phyloP scores from a whole-genome alignment of 2,113 vertebrate species.

The Chauna torquata region DNA sequence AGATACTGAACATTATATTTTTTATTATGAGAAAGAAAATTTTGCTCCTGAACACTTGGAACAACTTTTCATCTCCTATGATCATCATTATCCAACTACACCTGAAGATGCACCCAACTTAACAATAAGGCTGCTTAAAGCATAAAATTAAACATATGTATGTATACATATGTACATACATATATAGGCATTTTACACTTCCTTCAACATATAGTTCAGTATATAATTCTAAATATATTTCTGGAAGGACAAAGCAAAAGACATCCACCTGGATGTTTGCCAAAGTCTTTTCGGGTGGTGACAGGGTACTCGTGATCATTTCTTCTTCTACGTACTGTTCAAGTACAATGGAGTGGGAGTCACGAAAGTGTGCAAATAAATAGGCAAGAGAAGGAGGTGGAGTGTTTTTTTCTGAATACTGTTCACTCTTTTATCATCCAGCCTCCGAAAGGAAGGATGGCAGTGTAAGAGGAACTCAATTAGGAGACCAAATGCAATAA shows the following conservation, averaged over 20 bases:
- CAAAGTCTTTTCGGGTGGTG: background rate
- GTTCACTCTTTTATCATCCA: background rate
- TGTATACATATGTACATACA: background rate
- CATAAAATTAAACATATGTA: background rate
- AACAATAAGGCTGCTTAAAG: background rate
- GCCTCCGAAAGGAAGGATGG: background rate
- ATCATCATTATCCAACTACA: background rate
- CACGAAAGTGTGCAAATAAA: background rate
- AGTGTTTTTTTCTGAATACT: background rate
- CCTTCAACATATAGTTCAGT: background rate
- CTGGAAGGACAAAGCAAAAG: background rate
- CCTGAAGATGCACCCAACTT: background rate
- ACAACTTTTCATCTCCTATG: background rate
- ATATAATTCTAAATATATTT: background rate
- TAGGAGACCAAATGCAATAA: background rate
- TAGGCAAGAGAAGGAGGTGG: background rate
- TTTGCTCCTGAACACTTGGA: background rate
- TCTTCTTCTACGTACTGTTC: background rate
- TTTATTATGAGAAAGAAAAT: background rate
- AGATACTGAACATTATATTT: background rate
- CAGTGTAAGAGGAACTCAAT: background rate
- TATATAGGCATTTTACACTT: background rate
- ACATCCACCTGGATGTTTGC: background rate
- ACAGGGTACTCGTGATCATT: background rate
- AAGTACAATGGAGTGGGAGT: background rate